Conservation (phyloP, 2,888 invertebrate genomes). For the Notodonta ziczac region DNA sequence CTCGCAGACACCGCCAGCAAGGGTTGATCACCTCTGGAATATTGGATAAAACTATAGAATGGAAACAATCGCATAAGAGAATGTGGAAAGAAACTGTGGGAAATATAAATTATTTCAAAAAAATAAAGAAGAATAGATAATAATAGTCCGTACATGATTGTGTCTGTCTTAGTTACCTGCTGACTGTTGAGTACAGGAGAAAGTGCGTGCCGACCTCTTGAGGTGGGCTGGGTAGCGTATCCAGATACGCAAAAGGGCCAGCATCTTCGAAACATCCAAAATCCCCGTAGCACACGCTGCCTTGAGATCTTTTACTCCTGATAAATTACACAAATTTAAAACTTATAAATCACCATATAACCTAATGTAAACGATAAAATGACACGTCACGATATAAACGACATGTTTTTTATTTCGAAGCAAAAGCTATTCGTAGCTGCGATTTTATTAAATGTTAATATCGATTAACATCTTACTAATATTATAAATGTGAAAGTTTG, state of each 20-base stretch:
- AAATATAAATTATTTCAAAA: no score
- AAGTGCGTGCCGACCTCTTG: slow-evolving; percentile 95
- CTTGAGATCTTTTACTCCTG: slow-evolving; percentile 91
- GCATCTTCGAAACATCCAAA: slow-evolving; percentile 97
- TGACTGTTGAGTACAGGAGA: slow-evolving; percentile 88
- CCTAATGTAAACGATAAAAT: background rate
- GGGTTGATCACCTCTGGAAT: slow-evolving; percentile 84
- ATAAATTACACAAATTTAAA: background rate
- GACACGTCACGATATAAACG: no score
- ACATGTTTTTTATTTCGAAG: no score
- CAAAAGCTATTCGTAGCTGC: no score
- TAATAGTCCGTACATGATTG: no score
- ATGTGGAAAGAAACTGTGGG: no score
- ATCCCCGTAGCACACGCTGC: slow-evolving; percentile 93
- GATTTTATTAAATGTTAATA: no score
- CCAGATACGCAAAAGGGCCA: slow-evolving; percentile 95
- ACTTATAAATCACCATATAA: background rate
- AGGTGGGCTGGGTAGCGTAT: slow-evolving; percentile 93
- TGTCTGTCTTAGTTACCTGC: slow-evolving; percentile 72
- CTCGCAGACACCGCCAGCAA: slow-evolving; percentile 89
- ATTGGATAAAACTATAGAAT: background rate
- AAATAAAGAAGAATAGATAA: no score
- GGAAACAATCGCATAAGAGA: background rate
- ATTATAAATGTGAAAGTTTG: no score
- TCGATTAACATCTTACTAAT: no score